Percentiles rank a stretch among this genome's conserved stretches.
phyloP scores from a whole-genome alignment of 92 coral and sea anemone species.

The Bergia puertoricense region DNA sequence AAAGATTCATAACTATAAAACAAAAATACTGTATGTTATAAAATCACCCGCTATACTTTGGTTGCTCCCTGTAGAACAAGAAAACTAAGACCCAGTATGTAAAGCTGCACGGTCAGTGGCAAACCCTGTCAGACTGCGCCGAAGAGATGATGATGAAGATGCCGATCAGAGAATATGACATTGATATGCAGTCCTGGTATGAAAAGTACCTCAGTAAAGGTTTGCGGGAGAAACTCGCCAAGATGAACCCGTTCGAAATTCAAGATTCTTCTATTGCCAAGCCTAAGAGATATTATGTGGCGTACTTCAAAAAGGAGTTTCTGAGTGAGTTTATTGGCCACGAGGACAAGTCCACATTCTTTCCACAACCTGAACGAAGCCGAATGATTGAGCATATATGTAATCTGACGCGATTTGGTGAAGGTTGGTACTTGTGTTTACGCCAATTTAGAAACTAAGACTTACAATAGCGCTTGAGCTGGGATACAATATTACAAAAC shows the following conservation, averaged over 20 bases:
- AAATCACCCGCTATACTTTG: no score
- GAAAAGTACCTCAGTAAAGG: constrained; percentile 58
- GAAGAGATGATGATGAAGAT: constrained; percentile 91
- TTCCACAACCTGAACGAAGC: constrained; percentile 84
- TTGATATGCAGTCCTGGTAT: constrained; percentile 67
- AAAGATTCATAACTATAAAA: no score
- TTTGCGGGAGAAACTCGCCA: constrained; percentile 59
- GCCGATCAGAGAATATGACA: constrained; percentile 82
- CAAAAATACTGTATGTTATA: no score
- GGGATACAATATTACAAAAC: no score
- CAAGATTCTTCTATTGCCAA: constrained; percentile 62
- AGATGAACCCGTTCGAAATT: constrained; percentile 76
- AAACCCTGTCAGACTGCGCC: constrained; percentile 70
- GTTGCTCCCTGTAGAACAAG: constrained; percentile 33
- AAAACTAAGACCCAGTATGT: constrained; percentile 64
- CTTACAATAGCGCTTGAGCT: not conserved
- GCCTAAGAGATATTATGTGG: constrained; percentile 74
- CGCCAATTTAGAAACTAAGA: not conserved
- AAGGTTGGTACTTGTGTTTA: constrained; percentile 17
- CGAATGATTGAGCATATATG: constrained; percentile 91
- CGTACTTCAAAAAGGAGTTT: constrained; percentile 73
- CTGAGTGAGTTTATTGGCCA: constrained; percentile 72
- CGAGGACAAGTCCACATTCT: constrained; percentile 79
- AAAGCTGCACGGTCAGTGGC: constrained; percentile 86
- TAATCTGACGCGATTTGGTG: constrained; percentile 70